phyloP scores from a whole-genome alignment of 1,140 invertebrate species.

The Potamilus streckersoni region DNA sequence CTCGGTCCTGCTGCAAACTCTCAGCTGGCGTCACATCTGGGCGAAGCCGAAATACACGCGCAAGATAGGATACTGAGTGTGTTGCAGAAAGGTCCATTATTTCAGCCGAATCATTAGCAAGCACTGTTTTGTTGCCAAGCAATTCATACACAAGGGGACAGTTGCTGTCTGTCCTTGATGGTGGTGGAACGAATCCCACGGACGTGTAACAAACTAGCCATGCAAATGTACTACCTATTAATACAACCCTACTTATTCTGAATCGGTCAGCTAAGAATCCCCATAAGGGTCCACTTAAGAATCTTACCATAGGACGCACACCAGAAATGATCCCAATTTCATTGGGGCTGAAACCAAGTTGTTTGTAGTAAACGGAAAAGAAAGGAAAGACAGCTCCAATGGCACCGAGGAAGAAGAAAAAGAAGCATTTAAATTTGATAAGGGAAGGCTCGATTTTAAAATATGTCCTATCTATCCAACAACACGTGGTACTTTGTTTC shows the following conservation, averaged over 20 bases:
- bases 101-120: background rate
- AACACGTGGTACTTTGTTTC: too few species aligned
- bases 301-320: slow-evolving; percentile 21
- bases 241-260: slow-evolving; percentile 17
- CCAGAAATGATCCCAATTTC: slow-evolving; percentile 29
- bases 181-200: slow-evolving; percentile 21
- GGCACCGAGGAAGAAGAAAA: slow-evolving; percentile 26
- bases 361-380: slow-evolving; percentile 31
- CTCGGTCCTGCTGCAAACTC: slow-evolving; percentile 26
- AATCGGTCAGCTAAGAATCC: slow-evolving; percentile 25
- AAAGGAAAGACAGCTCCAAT: slow-evolving; percentile 26
- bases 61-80: background rate
- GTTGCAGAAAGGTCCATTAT: slow-evolving; percentile 1
- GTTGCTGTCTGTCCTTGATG: slow-evolving; percentile 7
- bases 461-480: background rate
- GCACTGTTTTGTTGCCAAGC: background rate
- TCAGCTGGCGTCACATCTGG: slow-evolving; percentile 13
- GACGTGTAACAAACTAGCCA: slow-evolving; percentile 19
- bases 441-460: slow-evolving; percentile 7
- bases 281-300: slow-evolving; percentile 23
- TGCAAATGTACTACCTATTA: slow-evolving; percentile 18
- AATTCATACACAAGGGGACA: slow-evolving; percentile 15
- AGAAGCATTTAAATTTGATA: slow-evolving; percentile 28
- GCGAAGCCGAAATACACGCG: background rate
- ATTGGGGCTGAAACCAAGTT: slow-evolving; percentile 29